Percentiles rank a stretch among this genome's conserved stretches.
phyloP scores from a whole-genome alignment of 1,140 invertebrate genomes.

The Ceratosolen fusciceps region DNA sequence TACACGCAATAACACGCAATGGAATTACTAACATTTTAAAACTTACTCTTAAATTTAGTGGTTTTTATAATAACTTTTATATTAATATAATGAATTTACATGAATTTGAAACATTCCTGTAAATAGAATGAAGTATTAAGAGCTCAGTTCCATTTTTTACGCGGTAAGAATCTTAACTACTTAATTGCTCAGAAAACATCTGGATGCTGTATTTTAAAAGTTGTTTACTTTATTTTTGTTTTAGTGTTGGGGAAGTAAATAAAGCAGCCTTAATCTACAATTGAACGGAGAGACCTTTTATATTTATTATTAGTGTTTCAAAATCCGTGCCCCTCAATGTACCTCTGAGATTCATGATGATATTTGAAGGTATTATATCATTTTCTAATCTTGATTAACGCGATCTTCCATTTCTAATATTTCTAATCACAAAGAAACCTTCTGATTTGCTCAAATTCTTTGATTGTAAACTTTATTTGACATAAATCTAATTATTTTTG shows the following conservation, averaged over 20 bases:
- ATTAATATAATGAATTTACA: too few relatives aligned
- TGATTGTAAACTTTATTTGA: too few relatives aligned
- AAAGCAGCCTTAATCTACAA: conserved; percentile 16
- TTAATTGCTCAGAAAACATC: not conserved
- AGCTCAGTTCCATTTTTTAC: not conserved
- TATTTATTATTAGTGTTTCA: conserved; percentile 16
- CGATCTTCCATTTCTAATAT: not conserved
- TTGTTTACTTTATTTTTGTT: conserved; percentile 23
- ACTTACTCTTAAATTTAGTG: too few relatives aligned
- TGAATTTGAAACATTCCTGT: too few relatives aligned
- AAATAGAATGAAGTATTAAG: too few relatives aligned
- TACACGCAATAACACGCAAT: too few relatives aligned
- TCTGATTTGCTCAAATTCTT: not conserved
- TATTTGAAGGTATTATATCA: conserved; percentile 18
- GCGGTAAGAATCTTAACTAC: not conserved
- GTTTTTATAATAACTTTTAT: too few relatives aligned
- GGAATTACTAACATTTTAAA: too few relatives aligned
- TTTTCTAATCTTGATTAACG: not conserved
- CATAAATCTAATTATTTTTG: too few relatives aligned
- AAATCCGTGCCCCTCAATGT: not conserved
- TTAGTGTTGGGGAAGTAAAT: conserved; percentile 12
- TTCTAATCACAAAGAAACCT: not conserved
- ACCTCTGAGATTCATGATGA: conserved; percentile 18
- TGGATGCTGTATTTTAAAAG: conserved; percentile 1
- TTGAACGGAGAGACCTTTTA: not conserved